These are phyloP conservation scores for Megalurothrips usitatus DNA, from an alignment of 2,888 invertebrate genomes.

Conservation along the genomic window DNA sequence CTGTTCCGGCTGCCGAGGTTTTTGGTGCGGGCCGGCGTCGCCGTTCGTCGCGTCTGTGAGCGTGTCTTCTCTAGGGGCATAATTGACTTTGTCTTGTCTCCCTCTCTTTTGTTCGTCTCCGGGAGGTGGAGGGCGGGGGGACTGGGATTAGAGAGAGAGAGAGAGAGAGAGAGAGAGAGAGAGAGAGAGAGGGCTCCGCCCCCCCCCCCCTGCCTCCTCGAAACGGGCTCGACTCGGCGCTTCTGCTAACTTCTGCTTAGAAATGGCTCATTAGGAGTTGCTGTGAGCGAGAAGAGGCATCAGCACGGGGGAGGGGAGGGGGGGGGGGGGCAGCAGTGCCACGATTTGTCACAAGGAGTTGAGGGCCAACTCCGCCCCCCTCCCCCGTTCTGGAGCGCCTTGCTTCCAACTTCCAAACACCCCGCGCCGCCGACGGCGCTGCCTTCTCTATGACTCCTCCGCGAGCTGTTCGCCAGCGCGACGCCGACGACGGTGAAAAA, in stretches of 20 bases:
- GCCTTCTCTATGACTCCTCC: too few species aligned
- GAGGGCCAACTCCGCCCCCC: not conserved
- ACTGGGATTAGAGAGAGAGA: not conserved
- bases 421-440: not conserved
- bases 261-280: slow-evolving; percentile 19
- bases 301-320: not conserved
- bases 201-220: not conserved
- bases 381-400: not conserved
- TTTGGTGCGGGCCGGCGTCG: too few species aligned
- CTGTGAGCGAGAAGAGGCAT: slow-evolving; percentile 18
- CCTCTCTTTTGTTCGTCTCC: slow-evolving; percentile 15
- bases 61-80: not conserved
- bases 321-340: too few species aligned
- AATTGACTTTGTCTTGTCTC: slow-evolving; percentile 25
- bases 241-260: slow-evolving; percentile 26
- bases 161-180: not conserved
- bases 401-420: not conserved
- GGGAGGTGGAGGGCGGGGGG: not conserved
- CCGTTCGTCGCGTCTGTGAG: too few species aligned
- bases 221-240: not conserved
- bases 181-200: not conserved
- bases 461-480: too few species aligned
- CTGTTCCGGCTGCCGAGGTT: too few species aligned
- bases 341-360: slow-evolving; percentile 8
- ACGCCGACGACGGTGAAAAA: too few species aligned